phyloP scores from a whole-genome alignment of 2,888 invertebrate species.

The Emmelina monodactyla region DNA sequence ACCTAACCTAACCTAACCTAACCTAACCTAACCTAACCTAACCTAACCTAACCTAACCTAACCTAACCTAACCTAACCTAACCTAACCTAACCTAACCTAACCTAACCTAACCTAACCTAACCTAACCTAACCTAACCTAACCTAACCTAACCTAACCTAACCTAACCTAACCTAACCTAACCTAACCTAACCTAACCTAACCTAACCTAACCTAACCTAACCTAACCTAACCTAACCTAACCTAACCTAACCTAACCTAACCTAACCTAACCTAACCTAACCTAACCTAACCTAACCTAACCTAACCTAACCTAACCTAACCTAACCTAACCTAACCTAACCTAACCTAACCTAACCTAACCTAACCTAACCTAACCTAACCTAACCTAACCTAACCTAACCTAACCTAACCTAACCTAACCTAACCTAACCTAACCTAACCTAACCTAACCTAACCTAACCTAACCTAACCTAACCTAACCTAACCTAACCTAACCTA shows the following conservation, averaged over 20 bases:
- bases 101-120: conserved; percentile 13
- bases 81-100: conserved; percentile 15
- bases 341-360: conserved; percentile 19
- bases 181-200: conserved; percentile 6
- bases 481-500: conserved; percentile 17
- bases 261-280: conserved; percentile 6
- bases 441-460: conserved; percentile 5
- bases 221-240: conserved; percentile 19
- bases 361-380: conserved; percentile 18
- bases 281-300: conserved; percentile 18
- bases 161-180: conserved; percentile 13
- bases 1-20: conserved; percentile 15
- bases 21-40: conserved; percentile 14
- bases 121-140: conserved; percentile 13
- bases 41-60: conserved; percentile 12
- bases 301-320: conserved; percentile 20
- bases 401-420: conserved; percentile 12
- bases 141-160: conserved; percentile 17
- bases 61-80: conserved; percentile 15
- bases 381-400: conserved; percentile 4
- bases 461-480: conserved; percentile 1
- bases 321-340: conserved; percentile 21
- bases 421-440: conserved; percentile 12
- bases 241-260: conserved; percentile 20
- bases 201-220: conserved; percentile 13